Evolutionary conservation across 2,888 invertebrate genomes (phyloP).

Genomic region (Sinotaia quadrata): DNA sequence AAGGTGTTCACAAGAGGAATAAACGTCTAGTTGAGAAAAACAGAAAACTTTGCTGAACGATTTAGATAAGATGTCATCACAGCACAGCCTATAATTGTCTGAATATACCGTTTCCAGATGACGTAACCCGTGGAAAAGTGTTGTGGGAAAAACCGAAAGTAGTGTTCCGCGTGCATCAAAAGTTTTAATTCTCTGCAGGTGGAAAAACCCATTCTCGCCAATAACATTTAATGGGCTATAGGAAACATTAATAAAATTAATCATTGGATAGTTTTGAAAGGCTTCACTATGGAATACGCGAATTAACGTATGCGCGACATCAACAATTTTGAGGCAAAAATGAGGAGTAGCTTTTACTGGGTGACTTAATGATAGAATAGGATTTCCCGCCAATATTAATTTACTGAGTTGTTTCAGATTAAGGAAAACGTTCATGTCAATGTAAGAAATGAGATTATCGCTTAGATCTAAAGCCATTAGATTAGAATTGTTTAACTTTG

Average conservation of each 20-base stretch:
- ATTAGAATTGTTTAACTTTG: not conserved
- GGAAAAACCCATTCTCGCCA: not conserved
- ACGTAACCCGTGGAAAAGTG: not conserved
- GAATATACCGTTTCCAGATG: not conserved
- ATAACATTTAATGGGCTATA: not conserved
- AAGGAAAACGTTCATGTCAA: not conserved
- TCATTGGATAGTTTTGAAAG: not conserved
- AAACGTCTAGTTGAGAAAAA: no score
- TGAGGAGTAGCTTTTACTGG: no score
- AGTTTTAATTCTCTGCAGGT: not conserved
- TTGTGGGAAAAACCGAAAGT: not conserved
- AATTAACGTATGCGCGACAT: not conserved
- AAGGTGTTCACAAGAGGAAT: not conserved
- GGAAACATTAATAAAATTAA: not conserved
- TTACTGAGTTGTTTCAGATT: not conserved
- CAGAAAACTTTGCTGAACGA: not conserved
- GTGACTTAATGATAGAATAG: not conserved
- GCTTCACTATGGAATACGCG: not conserved
- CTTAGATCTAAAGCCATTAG: not conserved
- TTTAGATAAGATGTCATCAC: not conserved
- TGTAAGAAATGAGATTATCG: not conserved
- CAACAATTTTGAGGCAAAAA: not conserved
- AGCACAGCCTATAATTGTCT: constrained; percentile 6
- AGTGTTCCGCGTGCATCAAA: not conserved
- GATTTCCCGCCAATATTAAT: not conserved